Conservation (phyloP, 2,888 invertebrate species). For the Nomada flava region DNA sequence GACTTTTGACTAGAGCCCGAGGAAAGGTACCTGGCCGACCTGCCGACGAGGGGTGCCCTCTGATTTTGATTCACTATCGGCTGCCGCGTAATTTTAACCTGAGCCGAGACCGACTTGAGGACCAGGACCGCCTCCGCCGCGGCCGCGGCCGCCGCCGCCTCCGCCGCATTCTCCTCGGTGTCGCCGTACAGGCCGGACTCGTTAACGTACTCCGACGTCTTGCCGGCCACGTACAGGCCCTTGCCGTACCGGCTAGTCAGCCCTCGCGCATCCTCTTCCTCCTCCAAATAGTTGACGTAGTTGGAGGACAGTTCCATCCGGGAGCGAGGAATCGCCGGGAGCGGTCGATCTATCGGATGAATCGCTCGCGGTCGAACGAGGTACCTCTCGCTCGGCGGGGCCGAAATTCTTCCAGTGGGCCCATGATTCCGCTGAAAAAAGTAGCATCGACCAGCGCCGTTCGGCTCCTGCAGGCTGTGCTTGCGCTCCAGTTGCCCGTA, state of each 20-base stretch:
- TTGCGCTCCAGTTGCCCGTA: slow-evolving; percentile 77
- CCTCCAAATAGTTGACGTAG: slow-evolving; percentile 75
- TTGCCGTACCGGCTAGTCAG: not conserved
- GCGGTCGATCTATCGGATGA: slow-evolving; percentile 80
- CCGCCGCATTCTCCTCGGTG: not conserved
- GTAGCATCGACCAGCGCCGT: slow-evolving; percentile 55
- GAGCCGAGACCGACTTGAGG: slow-evolving; percentile 77
- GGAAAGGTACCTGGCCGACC: slow-evolving; percentile 76
- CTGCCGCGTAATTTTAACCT: slow-evolving; percentile 76
- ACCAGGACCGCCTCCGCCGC: slow-evolving; percentile 17
- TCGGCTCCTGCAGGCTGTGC: slow-evolving; percentile 79
- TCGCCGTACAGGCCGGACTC: slow-evolving; percentile 38
- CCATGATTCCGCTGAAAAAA: slow-evolving; percentile 78
- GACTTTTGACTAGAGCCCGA: slow-evolving; percentile 81
- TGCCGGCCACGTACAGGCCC: slow-evolving; percentile 7
- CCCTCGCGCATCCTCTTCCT: slow-evolving; percentile 8
- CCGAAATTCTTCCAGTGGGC: slow-evolving; percentile 79
- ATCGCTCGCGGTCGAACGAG: slow-evolving; percentile 77
- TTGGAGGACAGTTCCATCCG: slow-evolving; percentile 72
- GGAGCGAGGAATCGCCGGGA: slow-evolving; percentile 79
- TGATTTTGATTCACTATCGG: slow-evolving; percentile 74
- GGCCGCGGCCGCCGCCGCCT: too few species aligned
- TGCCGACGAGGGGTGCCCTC: slow-evolving; percentile 66
- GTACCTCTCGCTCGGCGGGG: slow-evolving; percentile 79
- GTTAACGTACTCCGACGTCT: slow-evolving; percentile 62